phyloP scores from a whole-genome alignment of 2,888 invertebrate species.

The Cheiracanthium punctorium region DNA sequence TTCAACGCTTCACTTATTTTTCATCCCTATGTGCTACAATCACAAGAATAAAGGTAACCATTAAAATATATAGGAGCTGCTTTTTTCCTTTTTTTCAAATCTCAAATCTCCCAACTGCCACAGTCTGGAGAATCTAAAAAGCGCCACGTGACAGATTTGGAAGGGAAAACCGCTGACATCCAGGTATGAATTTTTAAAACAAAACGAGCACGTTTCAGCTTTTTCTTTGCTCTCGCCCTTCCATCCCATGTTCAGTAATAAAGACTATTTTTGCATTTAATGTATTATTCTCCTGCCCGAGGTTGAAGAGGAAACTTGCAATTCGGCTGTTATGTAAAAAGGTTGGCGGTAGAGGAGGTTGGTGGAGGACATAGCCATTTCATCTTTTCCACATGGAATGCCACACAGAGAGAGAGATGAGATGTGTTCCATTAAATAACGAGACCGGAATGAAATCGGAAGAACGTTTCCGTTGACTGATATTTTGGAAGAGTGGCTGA shows the following conservation, averaged over 20 bases:
- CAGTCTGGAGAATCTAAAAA: background rate
- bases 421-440: constrained; percentile 2
- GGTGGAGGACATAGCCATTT: background rate
- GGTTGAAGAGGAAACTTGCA: no score
- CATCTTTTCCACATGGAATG: background rate
- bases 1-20: no score
- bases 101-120: background rate
- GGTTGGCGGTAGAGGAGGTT: no score
- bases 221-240: background rate
- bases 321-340: no score
- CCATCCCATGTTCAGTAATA: background rate
- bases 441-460: background rate
- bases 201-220: constrained; percentile 12
- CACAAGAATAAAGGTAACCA: no score
- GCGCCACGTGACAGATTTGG: constrained; percentile 29
- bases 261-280: background rate
- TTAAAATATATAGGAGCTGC: no score
- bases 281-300: background rate
- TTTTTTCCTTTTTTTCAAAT: no score
- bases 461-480: background rate
- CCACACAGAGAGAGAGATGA: background rate
- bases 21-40: no score
- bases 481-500: no score
- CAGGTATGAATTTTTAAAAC: constrained; percentile 53
- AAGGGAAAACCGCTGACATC: constrained; percentile 21